A percentile compares a stretch with the other conserved stretches of the same genome.
These are phyloP conservation scores for Diabrotica undecimpunctata DNA, from an alignment of 1,140 invertebrate species.

Conservation along the genomic window DNA sequence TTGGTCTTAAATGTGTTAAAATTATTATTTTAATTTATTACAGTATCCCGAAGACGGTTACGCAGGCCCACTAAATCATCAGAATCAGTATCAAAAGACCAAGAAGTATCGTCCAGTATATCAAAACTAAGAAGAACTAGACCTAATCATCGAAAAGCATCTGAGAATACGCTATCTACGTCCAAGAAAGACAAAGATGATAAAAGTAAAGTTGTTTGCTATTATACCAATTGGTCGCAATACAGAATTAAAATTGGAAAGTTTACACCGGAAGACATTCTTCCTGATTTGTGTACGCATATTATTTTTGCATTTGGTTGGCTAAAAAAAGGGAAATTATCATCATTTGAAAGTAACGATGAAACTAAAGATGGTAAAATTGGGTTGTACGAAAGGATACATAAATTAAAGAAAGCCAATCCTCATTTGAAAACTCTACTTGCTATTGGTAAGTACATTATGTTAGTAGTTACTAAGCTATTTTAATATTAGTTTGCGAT, in stretches of 20 bases:
- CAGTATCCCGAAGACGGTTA: constrained; percentile 53
- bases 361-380: constrained; percentile 89
- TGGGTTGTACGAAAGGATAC: constrained; percentile 83
- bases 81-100: constrained; percentile 52
- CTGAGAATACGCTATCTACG: constrained; percentile 56
- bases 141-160: constrained; percentile 51
- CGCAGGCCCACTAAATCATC: constrained; percentile 46
- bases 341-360: constrained; percentile 88
- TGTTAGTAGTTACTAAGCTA: background rate
- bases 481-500: background rate
- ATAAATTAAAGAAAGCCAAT: constrained; percentile 81
- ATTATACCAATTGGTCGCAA: constrained; percentile 97
- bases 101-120: constrained; percentile 64
- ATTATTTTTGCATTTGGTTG: constrained; percentile 95
- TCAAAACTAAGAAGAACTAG: constrained; percentile 64
- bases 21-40: no score
- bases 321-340: constrained; percentile 91
- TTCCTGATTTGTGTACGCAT: constrained; percentile 92
- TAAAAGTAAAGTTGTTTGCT: constrained; percentile 79
- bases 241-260: constrained; percentile 90
- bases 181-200: constrained; percentile 58
- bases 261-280: constrained; percentile 91
- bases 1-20: no score
- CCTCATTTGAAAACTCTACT: constrained; percentile 85
- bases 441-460: constrained; percentile 71